phyloP scores from a whole-genome alignment of 1,140 invertebrate species.

The Aphaenogaster rudis region DNA sequence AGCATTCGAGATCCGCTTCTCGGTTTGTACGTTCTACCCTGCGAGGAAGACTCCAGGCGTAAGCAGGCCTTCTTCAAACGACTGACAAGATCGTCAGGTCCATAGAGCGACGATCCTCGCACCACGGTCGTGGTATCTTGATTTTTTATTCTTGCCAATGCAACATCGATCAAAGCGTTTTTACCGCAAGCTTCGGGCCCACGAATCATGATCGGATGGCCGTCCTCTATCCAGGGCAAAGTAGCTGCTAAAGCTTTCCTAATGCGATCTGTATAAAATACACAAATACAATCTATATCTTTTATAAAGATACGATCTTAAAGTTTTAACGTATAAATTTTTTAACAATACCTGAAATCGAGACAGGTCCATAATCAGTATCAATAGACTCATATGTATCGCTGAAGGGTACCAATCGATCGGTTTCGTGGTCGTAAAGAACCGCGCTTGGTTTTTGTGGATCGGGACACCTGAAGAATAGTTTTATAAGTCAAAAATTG shows the following conservation, averaged over 20 bases:
- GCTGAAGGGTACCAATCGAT: conserved; percentile 79
- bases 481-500: neutral
- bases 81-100: conserved; percentile 80
- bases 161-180: conserved; percentile 79
- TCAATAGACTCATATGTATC: conserved; percentile 68
- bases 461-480: conserved; percentile 82
- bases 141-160: conserved; percentile 78
- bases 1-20: conserved; percentile 81
- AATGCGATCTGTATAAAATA: conserved; percentile 72
- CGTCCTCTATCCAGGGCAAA: conserved; percentile 81
- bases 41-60: conserved; percentile 82
- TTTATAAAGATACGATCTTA: neutral
- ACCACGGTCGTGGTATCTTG: conserved; percentile 76
- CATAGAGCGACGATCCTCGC: conserved; percentile 82
- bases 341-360: conserved; percentile 77
- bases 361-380: conserved; percentile 80
- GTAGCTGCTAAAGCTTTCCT: conserved; percentile 79
- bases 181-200: conserved; percentile 83
- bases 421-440: conserved; percentile 80
- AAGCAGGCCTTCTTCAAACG: conserved; percentile 83
- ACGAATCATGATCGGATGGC: conserved; percentile 81
- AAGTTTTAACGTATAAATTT: neutral
- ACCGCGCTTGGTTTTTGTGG: conserved; percentile 80
- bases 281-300: neutral
- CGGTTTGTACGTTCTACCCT: conserved; percentile 82